Conservation (phyloP, 2,113 vertebrate genomes). For the Pseudorectes ferrugineus region DNA sequence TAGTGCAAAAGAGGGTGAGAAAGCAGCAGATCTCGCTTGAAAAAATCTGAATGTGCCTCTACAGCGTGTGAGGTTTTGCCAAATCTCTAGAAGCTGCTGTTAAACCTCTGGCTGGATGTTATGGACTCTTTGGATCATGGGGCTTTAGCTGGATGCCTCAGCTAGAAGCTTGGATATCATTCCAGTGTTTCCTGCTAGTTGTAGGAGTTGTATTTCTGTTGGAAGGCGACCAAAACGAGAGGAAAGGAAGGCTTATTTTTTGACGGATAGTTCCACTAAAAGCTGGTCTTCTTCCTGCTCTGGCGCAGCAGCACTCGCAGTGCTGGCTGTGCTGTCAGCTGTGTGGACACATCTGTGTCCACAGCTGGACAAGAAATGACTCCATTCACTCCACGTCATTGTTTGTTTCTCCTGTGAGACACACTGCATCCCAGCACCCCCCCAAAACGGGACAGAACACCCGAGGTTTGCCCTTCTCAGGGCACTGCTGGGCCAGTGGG, state of each 20-base stretch:
- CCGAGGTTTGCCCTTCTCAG: neutral
- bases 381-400: neutral
- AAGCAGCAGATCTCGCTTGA: neutral
- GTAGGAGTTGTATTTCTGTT: constrained; percentile 49
- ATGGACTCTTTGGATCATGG: neutral
- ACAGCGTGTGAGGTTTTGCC: neutral
- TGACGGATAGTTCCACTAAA: neutral
- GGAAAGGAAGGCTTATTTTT: constrained; percentile 32
- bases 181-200: constrained; percentile 31
- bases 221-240: neutral
- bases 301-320: neutral
- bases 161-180: constrained; percentile 12
- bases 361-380: neutral
- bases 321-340: fast-evolving
- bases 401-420: neutral
- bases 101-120: constrained; percentile 18
- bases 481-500: neutral
- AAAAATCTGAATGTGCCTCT: neutral
- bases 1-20: neutral
- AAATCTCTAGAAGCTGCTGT: constrained; percentile 33
- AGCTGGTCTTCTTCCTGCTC: neutral
- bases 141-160: constrained; percentile 29
- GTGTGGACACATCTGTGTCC: neutral
- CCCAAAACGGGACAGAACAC: neutral
- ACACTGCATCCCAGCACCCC: fast-evolving